phyloP scores from a whole-genome alignment of 1,140 invertebrate genomes.

The Drosophila suzukii region DNA sequence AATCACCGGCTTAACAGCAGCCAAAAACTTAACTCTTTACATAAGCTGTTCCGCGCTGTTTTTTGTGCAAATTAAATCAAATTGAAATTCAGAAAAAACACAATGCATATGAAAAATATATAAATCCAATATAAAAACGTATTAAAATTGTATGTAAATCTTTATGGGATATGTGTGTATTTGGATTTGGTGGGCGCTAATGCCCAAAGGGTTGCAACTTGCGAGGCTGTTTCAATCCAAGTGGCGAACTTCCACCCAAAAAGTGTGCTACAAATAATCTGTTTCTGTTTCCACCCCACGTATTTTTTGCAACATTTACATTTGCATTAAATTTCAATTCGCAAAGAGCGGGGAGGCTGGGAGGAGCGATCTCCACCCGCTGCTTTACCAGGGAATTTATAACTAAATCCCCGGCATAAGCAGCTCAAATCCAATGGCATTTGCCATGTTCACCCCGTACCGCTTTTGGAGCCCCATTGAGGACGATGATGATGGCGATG shows the following conservation, averaged over 20 bases:
- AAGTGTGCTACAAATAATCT: constrained; percentile 65
- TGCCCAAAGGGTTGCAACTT: constrained; percentile 30
- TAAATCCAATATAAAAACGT: constrained; percentile 15
- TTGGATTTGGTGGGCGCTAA: constrained; percentile 22
- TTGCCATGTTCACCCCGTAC: constrained; percentile 27
- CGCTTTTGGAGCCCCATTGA: not conserved
- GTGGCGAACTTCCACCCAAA: constrained; percentile 7
- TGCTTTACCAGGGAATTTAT: constrained; percentile 62
- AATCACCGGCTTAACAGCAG: constrained; percentile 20
- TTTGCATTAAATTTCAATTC: constrained; percentile 82
- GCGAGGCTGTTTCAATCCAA: constrained; percentile 1
- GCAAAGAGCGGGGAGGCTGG: constrained; percentile 18
- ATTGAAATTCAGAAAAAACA: constrained; percentile 14
- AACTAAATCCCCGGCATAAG: constrained; percentile 78
- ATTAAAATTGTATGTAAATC: constrained; percentile 49
- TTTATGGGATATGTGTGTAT: not conserved
- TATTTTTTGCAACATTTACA: constrained; percentile 35
- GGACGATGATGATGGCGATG: not conserved
- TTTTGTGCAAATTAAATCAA: constrained; percentile 58
- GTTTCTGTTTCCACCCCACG: constrained; percentile 19
- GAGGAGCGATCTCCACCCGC: constrained; percentile 15
- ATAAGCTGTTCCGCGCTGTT: constrained; percentile 1
- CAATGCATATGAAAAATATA: constrained; percentile 12
- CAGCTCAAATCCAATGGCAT: constrained; percentile 73
- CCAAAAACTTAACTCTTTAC: not conserved